phyloP scores from a whole-genome alignment of 2,113 vertebrate genomes.

The Etheostoma cragini region DNA sequence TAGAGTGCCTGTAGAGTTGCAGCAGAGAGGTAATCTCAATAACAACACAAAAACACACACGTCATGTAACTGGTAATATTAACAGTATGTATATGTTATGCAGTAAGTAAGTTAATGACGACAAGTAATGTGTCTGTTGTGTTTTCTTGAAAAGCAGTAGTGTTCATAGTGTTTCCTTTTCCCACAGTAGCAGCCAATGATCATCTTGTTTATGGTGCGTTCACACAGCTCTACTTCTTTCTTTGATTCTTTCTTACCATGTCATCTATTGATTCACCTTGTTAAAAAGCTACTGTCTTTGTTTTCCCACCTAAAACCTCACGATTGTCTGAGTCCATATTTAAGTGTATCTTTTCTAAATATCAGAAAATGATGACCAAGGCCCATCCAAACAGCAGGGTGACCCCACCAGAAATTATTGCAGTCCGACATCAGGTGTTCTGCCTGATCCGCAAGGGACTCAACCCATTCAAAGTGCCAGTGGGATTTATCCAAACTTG shows the following conservation, averaged over 20 bases:
- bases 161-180: neutral
- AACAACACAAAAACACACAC: constrained; percentile 7
- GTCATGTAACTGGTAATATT: too few species aligned
- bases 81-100: neutral
- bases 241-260: neutral
- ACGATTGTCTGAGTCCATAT: neutral
- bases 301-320: neutral
- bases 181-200: constrained; percentile 30
- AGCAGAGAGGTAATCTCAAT: constrained; percentile 29
- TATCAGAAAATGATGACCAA: constrained; percentile 74
- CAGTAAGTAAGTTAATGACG: neutral
- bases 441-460: neutral
- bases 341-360: constrained; percentile 16
- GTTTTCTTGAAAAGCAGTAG: neutral
- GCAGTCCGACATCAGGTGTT: neutral
- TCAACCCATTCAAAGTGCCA: neutral
- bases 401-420: neutral
- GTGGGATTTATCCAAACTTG: constrained; percentile 33
- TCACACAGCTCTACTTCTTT: neutral
- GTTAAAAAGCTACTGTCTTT: neutral
- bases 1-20: neutral
- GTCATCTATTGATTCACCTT: neutral
- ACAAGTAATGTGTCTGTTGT: neutral
- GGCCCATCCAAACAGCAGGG: neutral
- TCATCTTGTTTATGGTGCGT: constrained; percentile 71